phyloP scores from a whole-genome alignment of 2,888 invertebrate species.

The Cetonia aurata region DNA sequence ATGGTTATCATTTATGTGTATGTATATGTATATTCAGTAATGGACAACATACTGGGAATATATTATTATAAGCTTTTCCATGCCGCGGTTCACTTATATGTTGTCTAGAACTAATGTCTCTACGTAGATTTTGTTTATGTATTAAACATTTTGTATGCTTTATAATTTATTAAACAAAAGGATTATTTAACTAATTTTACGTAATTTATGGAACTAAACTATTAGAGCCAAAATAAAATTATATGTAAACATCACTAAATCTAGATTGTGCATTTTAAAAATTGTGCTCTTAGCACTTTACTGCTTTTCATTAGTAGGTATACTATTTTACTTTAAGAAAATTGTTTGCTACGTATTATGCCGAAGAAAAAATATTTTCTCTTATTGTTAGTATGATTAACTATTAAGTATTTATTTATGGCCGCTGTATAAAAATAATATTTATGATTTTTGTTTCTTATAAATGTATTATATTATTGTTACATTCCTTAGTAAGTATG shows the following conservation, averaged over 20 bases:
- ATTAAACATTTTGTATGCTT: too few species aligned
- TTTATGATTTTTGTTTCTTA: slow-evolving; percentile 33
- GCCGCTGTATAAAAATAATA: slow-evolving; percentile 48
- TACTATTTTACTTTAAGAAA: slow-evolving; percentile 16
- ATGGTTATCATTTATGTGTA: too few species aligned
- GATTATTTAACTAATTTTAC: neutral
- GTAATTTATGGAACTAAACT: neutral
- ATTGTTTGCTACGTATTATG: too few species aligned
- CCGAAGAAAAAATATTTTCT: slow-evolving; percentile 26
- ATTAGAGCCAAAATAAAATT: neutral
- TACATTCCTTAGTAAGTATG: slow-evolving; percentile 56
- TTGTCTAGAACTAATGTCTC: too few species aligned
- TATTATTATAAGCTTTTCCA: too few species aligned
- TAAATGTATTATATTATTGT: slow-evolving; percentile 50
- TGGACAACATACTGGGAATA: too few species aligned
- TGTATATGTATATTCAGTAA: too few species aligned
- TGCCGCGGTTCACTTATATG: too few species aligned
- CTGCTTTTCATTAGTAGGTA: slow-evolving; percentile 13
- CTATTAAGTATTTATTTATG: slow-evolving; percentile 50
- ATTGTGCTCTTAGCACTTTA: neutral
- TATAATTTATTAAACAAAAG: neutral
- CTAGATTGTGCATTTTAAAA: slow-evolving; percentile 14
- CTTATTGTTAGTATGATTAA: slow-evolving; percentile 34
- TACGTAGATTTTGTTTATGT: too few species aligned
- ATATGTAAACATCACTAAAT: slow-evolving; percentile 14